These are phyloP conservation scores for Syngnathus floridae DNA, from an alignment of 2,113 vertebrate genomes.

Conservation along the genomic window DNA sequence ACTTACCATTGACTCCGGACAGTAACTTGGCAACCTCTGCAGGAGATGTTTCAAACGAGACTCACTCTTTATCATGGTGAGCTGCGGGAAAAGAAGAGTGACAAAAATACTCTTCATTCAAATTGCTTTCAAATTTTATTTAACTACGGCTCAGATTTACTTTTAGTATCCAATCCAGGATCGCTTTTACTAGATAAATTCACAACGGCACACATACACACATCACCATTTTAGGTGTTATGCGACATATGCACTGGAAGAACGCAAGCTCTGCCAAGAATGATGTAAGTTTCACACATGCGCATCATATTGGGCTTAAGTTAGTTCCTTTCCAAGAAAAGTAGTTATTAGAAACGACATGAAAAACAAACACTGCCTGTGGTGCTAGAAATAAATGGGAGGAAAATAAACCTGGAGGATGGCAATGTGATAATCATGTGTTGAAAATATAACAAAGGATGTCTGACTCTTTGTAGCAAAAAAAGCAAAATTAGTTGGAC, in stretches of 20 bases:
- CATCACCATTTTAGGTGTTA: no score
- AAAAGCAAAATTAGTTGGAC: neutral
- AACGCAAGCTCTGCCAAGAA: slow-evolving; percentile 16
- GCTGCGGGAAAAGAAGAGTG: slow-evolving; percentile 63
- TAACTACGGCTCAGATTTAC: no score
- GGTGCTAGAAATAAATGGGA: neutral
- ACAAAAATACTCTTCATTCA: neutral
- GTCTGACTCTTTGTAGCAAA: no score
- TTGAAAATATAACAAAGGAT: neutral
- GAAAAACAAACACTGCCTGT: neutral
- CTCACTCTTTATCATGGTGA: slow-evolving; percentile 92
- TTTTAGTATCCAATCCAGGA: neutral
- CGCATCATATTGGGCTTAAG: slow-evolving; percentile 3
- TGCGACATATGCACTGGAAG: slow-evolving; percentile 8
- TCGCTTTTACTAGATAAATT: neutral
- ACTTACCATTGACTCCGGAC: slow-evolving; percentile 73
- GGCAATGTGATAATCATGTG: neutral
- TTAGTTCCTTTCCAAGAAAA: neutral
- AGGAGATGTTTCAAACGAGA: slow-evolving; percentile 90
- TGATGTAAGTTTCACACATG: slow-evolving; percentile 33
- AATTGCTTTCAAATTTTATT: neutral
- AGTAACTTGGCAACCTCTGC: slow-evolving; percentile 89
- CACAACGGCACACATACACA: no score
- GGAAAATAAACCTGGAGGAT: neutral
- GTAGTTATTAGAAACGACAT: neutral